Base-by-base conservation (phyloP, 2,888 invertebrate genomes). In the Crematogaster levior region DNA sequence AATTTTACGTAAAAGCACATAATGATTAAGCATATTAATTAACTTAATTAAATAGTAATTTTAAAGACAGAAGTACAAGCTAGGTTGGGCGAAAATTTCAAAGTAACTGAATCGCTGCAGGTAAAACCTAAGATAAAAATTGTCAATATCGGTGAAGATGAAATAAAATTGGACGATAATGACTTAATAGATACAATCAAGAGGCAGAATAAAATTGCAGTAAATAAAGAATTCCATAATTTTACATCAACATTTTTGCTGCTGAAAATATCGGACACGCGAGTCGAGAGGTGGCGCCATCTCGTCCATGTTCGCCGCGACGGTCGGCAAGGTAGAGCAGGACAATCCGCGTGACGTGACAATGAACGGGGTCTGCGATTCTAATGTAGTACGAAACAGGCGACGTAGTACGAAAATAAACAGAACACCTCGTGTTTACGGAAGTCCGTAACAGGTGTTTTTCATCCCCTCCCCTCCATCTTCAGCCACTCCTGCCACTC, bases 401-500 rank as follows among this genome's bases (percentile, higher is more conserved):
- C 74, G 24, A 34, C 65, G 61, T 68, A 53, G 73, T 77, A 84
- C 66, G 80, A 83, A 88, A 91, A 90, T 90, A 87, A 89, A 91
- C 74, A 82, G 81, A 85, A 85, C 66, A 63, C 73, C 80, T 84
- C 75, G 75, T 85, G 85, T 91, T 88, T 89, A 74, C 84, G 70
- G 68, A 84, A 75, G 72, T 85, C 77, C 84, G 88, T 91, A 92
- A 91, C 91, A 91, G 89, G 91, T 91, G 91, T 92, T 91, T 89
- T 86, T 83, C 72, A 43, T n/a, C 43, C 56, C 53, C 24, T 18
- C 30, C 21, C 21, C 4, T 6, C 40, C 21, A 24, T 21, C 70
- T n/a, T 5, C 30, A 21, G 40, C 27, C 24, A 37, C 21, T 48
- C 48, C 27, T 18, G 18, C 74, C 21, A 53, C 30, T 43, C 18